phyloP scores from a whole-genome alignment of 2,113 vertebrate genomes.

The Stigmatopora nigra region DNA sequence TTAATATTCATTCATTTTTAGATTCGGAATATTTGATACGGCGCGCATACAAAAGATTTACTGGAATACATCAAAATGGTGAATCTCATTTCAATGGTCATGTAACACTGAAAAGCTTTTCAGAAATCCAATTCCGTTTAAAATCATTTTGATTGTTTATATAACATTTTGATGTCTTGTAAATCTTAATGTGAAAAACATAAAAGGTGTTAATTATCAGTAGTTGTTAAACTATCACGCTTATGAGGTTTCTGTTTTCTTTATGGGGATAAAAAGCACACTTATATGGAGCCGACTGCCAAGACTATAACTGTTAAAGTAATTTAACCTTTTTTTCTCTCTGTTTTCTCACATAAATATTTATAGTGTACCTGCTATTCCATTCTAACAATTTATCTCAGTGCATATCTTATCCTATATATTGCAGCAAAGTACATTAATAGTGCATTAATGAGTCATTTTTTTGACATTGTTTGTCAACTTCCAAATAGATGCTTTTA shows the following conservation, averaged over 20 bases:
- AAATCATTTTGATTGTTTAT: too few relatives aligned
- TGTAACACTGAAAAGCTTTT: too few relatives aligned
- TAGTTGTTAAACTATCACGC: background rate
- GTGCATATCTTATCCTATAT: background rate
- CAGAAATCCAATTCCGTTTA: too few relatives aligned
- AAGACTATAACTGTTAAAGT: background rate
- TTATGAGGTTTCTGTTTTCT: background rate
- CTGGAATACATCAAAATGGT: too few relatives aligned
- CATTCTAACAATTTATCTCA: background rate
- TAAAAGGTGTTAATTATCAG: background rate
- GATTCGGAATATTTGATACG: background rate
- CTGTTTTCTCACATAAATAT: background rate
- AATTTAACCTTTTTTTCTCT: background rate
- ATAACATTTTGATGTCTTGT: too few relatives aligned
- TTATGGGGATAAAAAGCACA: conserved; percentile 5
- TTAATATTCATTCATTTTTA: background rate
- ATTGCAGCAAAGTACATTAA: conserved; percentile 4
- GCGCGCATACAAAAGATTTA: background rate
- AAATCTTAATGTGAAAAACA: too few relatives aligned
- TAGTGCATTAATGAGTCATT: background rate
- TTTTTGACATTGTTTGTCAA: background rate
- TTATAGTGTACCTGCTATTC: background rate
- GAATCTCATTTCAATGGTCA: too few relatives aligned
- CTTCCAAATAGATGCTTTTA: conserved; percentile 5
- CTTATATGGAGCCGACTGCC: background rate